Evolutionary conservation across 2,888 invertebrate species (phyloP).

Genomic region (Amiota minor): DNA sequence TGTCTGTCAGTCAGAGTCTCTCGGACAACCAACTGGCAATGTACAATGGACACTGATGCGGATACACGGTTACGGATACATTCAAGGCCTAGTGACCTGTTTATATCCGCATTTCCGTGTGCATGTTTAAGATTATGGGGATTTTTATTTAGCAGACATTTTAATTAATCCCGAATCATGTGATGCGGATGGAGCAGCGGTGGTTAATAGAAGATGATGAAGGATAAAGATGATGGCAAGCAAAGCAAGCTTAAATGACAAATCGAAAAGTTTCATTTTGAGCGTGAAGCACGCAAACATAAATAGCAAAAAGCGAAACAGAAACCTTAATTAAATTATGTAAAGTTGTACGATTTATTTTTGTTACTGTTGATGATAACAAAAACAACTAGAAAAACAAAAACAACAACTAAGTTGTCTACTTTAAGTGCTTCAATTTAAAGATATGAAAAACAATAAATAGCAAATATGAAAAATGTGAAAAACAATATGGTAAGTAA

Average conservation of each 20-base stretch:
- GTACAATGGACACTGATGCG: no score
- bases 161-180: conserved; percentile 19
- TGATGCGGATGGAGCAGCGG: neutral
- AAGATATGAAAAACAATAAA: neutral
- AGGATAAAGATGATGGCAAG: neutral
- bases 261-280: conserved; percentile 21
- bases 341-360: neutral
- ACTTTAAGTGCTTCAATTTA: neutral
- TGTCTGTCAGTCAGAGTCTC: conserved; percentile 2
- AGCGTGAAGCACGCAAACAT: neutral
- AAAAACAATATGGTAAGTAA: neutral
- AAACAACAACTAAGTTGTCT: neutral
- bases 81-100: neutral
- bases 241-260: conserved; percentile 19
- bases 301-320: neutral
- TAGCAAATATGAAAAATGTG: neutral
- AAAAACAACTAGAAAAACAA: no score
- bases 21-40: neutral
- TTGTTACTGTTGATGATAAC: no score
- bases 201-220: no score
- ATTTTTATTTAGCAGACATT: conserved; percentile 27
- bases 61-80: neutral
- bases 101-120: conserved; percentile 18
- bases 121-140: conserved; percentile 21
- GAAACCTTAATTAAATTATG: conserved; percentile 15